Evolutionary conservation across 2,888 invertebrate species (phyloP), one percentile per base, ranked within the genome.

Genomic region (Andrena marginata): DNA sequence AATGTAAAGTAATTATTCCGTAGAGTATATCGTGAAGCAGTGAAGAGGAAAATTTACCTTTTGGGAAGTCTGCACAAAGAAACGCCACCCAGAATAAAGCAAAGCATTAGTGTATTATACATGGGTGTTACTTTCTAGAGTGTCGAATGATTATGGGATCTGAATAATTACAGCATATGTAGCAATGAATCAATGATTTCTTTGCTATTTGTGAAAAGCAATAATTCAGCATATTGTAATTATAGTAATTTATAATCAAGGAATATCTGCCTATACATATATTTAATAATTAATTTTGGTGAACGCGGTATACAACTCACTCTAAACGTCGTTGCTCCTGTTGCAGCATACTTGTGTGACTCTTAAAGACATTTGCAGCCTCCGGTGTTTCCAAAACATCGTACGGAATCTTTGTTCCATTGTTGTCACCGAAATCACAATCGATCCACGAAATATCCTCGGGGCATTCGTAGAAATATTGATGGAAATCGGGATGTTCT

Each of bases 241-340:
- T 35, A 76, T 68, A 31, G n/a, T 75, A 54, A 26, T 8, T 8
- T 51, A 6, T 69, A 33, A 72, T 54, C 5, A 42, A 51, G 10
- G 56, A 74, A 33, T 65, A 59, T 65, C 31, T 67, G 54, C 29
- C 8, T 35, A 42, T 67, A 8, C 51, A 51, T 51, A 6, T 49
- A 63, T 74, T 16, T 29, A 16, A 29, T 8, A 35, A 42, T 54
- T 6, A 70, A 16, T 26, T n/a, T 13, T 62, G n/a, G n/a, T n/a
- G n/a, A n/a, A n/a, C n/a, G n/a, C n/a, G n/a, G n/a, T n/a, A n/a
- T n/a, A 29, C 68, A 74, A 96, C 97, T 96, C 94, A 98, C 98
- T 99, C 98, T 92, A 97, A 96, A 94, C 98, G 97, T 92, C 98
- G 97, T 92, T 98, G 97, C 93, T 98, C 98, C 92, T 98, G 98